Conservation (phyloP, 2,888 invertebrate species). For the Melinaea marsaeus region DNA sequence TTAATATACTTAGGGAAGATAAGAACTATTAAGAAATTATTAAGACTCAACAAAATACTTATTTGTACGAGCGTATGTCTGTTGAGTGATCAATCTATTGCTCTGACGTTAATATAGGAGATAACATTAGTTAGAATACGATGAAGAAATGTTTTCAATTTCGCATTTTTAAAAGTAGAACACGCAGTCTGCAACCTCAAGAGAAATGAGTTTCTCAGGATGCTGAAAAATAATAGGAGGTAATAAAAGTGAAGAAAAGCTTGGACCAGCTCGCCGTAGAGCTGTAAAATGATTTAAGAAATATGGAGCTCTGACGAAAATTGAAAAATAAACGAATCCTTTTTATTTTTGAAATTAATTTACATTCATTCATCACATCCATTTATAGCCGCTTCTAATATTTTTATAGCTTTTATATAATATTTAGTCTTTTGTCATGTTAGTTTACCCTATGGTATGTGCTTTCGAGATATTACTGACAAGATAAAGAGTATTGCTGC, state of each 20-base stretch:
- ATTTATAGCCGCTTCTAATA: not conserved
- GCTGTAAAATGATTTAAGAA: constrained; percentile 1
- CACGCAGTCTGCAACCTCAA: constrained; percentile 15
- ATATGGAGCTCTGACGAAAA: not conserved
- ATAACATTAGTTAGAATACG: not conserved
- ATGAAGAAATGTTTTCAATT: constrained; percentile 9
- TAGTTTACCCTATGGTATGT: too few species aligned
- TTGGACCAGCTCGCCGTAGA: not conserved
- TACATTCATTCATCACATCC: not conserved
- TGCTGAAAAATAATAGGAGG: constrained; percentile 23
- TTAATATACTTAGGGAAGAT: too few species aligned
- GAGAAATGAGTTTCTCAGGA: constrained; percentile 23
- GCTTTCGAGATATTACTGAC: too few species aligned
- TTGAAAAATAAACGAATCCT: constrained; percentile 2
- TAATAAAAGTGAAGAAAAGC: not conserved
- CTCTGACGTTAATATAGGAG: not conserved
- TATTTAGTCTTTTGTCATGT: too few species aligned
- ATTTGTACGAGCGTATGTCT: too few species aligned
- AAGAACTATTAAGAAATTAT: too few species aligned
- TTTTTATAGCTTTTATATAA: too few species aligned
- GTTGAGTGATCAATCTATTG: too few species aligned
- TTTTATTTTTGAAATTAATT: constrained; percentile 4
- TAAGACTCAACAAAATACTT: too few species aligned
- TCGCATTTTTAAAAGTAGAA: constrained; percentile 10
- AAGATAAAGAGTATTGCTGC: too few species aligned